These are phyloP conservation scores for Mythimna vitellina DNA, from an alignment of 2,888 invertebrate genomes.

Conservation along the genomic window DNA sequence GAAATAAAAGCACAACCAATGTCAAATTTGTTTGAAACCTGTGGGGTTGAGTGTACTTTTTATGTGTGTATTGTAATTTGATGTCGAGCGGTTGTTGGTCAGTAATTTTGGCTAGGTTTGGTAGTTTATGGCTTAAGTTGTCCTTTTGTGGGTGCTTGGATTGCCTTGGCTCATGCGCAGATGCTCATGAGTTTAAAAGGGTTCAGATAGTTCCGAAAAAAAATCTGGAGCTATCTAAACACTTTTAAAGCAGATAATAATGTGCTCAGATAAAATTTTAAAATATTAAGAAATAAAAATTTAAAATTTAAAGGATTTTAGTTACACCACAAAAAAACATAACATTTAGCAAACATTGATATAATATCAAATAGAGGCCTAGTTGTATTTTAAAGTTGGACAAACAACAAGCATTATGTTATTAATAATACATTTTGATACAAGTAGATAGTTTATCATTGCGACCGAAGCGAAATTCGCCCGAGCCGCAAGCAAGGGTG, in stretches of 20 bases:
- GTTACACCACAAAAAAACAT: not conserved
- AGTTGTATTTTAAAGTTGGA: too few relatives aligned
- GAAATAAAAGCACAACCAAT: not conserved
- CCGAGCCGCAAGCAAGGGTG: too few relatives aligned
- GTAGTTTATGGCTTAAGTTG: not conserved
- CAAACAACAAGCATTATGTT: too few relatives aligned
- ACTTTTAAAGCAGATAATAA: too few relatives aligned
- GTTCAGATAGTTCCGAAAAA: too few relatives aligned
- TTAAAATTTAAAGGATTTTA: not conserved
- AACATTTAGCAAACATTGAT: too few relatives aligned
- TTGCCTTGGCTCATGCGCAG: not conserved
- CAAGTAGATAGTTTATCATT: too few relatives aligned
- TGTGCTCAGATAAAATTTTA: not conserved
- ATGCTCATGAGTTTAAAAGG: not conserved
- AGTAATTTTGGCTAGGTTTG: constrained; percentile 13
- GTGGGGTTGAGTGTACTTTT: constrained; percentile 9
- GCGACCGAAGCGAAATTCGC: too few relatives aligned
- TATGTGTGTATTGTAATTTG: constrained; percentile 36
- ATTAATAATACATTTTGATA: too few relatives aligned
- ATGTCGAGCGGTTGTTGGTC: constrained; percentile 5
- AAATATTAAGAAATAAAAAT: too few relatives aligned
- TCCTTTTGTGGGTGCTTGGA: not conserved
- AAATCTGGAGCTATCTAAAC: not conserved
- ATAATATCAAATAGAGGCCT: too few relatives aligned
- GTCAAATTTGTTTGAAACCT: not conserved